A percentile compares a stretch with the other conserved stretches of the same genome.
Conservation (phyloP, 2,113 vertebrate genomes). For the Saccopteryx leptura region DNA sequence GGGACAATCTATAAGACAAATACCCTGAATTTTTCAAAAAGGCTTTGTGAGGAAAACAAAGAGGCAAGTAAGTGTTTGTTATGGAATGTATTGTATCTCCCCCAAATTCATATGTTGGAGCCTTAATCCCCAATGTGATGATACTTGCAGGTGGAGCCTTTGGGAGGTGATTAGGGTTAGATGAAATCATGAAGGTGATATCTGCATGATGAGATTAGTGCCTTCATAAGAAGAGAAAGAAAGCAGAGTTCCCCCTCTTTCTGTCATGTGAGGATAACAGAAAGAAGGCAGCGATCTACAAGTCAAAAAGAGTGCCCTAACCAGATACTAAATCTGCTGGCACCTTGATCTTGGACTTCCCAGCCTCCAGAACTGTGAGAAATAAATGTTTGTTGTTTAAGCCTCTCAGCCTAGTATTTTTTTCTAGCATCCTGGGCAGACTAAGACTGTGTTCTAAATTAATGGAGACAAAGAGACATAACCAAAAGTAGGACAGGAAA, state of each 20-base stretch:
- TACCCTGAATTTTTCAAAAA: conserved; percentile 33
- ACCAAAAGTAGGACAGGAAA: not conserved
- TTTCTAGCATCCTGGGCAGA: not conserved
- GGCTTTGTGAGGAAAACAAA: conserved; percentile 43
- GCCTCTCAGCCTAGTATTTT: not conserved
- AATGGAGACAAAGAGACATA: conserved; percentile 2
- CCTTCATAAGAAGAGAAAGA: not conserved
- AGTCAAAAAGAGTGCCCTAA: not conserved
- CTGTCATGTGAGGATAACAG: not conserved
- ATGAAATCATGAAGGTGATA: not conserved
- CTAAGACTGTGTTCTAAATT: conserved; percentile 3
- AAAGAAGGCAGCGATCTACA: not conserved
- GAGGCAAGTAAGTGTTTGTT: not conserved
- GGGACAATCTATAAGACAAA: not conserved
- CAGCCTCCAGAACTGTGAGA: not conserved
- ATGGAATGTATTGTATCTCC: not conserved
- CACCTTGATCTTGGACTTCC: not conserved
- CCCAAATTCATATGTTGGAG: not conserved
- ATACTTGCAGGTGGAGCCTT: not conserved
- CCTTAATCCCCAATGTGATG: not conserved
- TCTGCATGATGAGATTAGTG: not conserved
- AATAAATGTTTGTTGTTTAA: not conserved
- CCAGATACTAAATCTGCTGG: not conserved
- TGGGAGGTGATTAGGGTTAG: not conserved
- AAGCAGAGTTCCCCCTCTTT: not conserved